Percentiles rank a stretch among this genome's conserved stretches.
Evolutionary conservation across 37 sponge, comb jelly and placozoan species (phyloP).

Genomic region (Halisarca cf. caerulea): DNA sequence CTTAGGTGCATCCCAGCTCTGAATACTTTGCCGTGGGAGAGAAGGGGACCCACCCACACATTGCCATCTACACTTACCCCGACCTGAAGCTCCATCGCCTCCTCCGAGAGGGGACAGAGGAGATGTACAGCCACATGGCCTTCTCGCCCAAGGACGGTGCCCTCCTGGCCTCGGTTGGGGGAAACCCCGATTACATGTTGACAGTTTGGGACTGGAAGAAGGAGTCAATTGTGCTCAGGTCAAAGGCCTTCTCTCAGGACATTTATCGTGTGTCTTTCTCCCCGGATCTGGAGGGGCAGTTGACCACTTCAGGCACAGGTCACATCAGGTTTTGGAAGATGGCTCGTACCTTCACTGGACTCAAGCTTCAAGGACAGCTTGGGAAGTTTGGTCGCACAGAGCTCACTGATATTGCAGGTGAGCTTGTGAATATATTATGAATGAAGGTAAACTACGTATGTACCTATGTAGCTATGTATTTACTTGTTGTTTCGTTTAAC

Average conservation of each 20-base stretch:
- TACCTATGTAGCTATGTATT: no score
- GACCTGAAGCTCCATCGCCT: conserved; percentile 80
- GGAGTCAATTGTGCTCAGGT: conserved; percentile 87
- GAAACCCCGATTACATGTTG: conserved; percentile 95
- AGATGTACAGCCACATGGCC: conserved; percentile 71
- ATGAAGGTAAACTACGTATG: no score
- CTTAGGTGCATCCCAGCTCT: conserved; percentile 84
- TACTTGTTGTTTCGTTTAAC: no score
- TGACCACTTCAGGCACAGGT: conserved; percentile 96
- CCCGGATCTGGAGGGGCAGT: conserved; percentile 89
- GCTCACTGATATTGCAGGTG: conserved; percentile 88
- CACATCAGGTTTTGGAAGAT: conserved; percentile 99
- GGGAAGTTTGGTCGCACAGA: conserved; percentile 97
- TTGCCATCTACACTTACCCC: conserved; percentile 88
- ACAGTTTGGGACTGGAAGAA: conserved; percentile 99
- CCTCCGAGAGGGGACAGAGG: conserved; percentile 72
- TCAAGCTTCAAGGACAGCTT: conserved; percentile 96
- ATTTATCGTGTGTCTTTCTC: conserved; percentile 96
- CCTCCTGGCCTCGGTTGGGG: conserved; percentile 92
- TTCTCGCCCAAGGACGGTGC: conserved; percentile 75
- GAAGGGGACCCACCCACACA: conserved; percentile 85
- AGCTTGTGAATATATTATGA: no score
- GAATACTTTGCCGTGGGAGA: conserved; percentile 96
- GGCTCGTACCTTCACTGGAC: conserved; percentile 98
- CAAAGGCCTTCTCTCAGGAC: conserved; percentile 98